Base-by-base conservation (phyloP, 2,888 invertebrate species). In the Caenorhabditis plicata region DNA sequence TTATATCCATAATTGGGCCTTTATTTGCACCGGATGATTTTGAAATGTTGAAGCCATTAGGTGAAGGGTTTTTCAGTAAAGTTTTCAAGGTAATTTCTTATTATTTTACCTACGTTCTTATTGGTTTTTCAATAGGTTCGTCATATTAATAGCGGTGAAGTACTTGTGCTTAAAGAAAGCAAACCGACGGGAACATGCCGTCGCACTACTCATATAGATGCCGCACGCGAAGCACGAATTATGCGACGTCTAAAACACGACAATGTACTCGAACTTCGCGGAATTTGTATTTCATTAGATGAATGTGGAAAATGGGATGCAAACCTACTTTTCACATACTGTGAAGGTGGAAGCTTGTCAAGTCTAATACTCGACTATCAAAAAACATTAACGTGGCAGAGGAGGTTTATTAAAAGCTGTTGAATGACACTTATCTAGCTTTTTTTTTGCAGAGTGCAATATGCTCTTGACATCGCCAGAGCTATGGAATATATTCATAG, bases 401-500 rank as follows among this genome's bases (percentile, higher is more conserved):
- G 49, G 45, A 17, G 48, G 48, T 47, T 19, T 11, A 11, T 17
- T 11, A 42, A 27, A 15, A n/a, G n/a, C n/a, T n/a, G n/a, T n/a
- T n/a, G n/a, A n/a, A n/a, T n/a, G n/a, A n/a, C n/a, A n/a, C n/a
- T n/a, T n/a, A n/a, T n/a, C n/a, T n/a, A n/a, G n/a, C 13, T 7
- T 17, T 7, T 20, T 13, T 22, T 38, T 36, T 39, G 22, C 39
- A 45, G 93, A 78, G 88, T 93, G 81, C 88, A 88, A 74, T 86
- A 95, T 64, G 90, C 92, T 42, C 86, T 88, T 45, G 93, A 94
- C 84, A 88, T 94, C 65, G 89, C 93, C 22, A 86, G 86, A 62
- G 96, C 94, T 66, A 90, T 95, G 90, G 86, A 88, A 81, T 95
- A 94, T 84, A 87, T 95, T 56, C 95, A 96, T 84, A 88, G 89